Conservation (phyloP, 1,140 invertebrate species). For the Lordiphosa collinella region DNA sequence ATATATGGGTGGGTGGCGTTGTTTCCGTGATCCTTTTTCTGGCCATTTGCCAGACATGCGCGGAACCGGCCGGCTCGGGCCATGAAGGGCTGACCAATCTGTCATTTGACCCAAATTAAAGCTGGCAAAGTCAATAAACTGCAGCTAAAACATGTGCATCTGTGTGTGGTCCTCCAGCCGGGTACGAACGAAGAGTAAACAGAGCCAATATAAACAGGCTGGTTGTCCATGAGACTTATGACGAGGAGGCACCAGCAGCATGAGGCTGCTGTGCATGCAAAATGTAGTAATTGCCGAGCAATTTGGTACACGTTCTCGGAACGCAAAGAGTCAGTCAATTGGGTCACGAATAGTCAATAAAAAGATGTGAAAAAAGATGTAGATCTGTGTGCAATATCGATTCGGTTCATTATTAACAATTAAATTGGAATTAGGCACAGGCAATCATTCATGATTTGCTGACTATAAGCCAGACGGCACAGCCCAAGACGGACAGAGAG, state of each 20-base stretch:
- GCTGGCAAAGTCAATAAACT: slow-evolving; percentile 5
- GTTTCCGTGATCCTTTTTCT: slow-evolving; percentile 5
- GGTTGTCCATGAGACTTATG: slow-evolving; percentile 1
- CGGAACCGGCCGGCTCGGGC: slow-evolving; percentile 1
- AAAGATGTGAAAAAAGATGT: background rate
- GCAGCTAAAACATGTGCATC: background rate
- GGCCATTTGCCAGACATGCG: slow-evolving; percentile 25
- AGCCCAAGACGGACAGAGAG: no score
- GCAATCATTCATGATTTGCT: no score
- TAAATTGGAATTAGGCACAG: no score
- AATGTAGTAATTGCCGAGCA: background rate
- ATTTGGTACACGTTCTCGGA: slow-evolving; percentile 6
- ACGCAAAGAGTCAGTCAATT: background rate
- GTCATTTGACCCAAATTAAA: slow-evolving; percentile 3
- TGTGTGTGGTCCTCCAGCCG: background rate
- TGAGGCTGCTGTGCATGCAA: background rate
- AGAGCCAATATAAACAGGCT: slow-evolving; percentile 44
- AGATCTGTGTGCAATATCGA: no score
- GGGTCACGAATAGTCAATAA: slow-evolving; percentile 5
- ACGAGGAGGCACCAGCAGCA: background rate
- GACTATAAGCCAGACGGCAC: no score
- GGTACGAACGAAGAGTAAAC: no score
- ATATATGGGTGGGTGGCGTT: background rate
- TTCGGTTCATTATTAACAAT: no score
- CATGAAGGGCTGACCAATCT: background rate